Evolutionary conservation across 2,888 invertebrate genomes (phyloP).

Genomic region (Dryobotodes eremita): DNA sequence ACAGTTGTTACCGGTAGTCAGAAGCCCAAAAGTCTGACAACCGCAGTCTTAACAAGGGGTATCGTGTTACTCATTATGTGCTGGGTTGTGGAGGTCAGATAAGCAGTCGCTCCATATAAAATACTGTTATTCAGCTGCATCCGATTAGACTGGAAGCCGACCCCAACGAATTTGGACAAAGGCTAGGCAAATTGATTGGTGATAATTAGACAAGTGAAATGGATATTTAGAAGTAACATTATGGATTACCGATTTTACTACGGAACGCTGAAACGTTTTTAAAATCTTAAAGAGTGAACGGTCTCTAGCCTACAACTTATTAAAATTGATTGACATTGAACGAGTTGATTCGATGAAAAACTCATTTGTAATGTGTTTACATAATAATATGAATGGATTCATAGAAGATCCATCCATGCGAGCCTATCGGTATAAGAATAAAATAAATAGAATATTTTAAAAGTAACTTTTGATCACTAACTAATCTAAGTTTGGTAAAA

Average conservation of each 20-base stretch:
- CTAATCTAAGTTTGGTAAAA: conserved; percentile 12
- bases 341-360: conserved; percentile 17
- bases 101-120: no score
- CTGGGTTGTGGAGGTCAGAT: no score
- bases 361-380: conserved; percentile 16
- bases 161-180: no score
- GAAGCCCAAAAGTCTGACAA: no score
- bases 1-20: no score
- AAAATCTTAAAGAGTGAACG: neutral
- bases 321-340: conserved; percentile 14
- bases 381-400: conserved; percentile 16
- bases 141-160: no score
- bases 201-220: neutral
- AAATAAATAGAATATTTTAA: conserved; percentile 6
- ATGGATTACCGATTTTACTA: neutral
- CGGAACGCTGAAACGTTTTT: neutral
- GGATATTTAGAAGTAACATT: neutral
- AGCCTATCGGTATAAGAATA: neutral
- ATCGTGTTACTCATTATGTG: no score
- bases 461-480: conserved; percentile 9
- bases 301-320: neutral
- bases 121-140: no score
- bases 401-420: conserved; percentile 1
- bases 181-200: no score
- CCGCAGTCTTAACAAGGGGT: no score